These are phyloP conservation scores for Mythimna ferrago DNA, from an alignment of 2,888 invertebrate genomes.

Conservation along the genomic window DNA sequence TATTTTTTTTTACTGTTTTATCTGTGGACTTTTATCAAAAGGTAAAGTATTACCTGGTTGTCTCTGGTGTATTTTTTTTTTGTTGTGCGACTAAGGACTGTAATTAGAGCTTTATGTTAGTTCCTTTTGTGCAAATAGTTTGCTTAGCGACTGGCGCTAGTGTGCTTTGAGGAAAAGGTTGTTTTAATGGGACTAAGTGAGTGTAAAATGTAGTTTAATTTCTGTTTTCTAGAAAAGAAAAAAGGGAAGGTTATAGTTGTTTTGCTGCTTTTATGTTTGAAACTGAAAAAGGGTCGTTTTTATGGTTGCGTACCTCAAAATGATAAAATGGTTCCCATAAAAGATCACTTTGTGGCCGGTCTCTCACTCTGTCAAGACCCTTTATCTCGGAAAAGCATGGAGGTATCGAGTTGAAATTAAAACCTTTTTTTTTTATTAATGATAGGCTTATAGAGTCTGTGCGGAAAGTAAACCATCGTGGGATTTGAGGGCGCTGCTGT, in stretches of 20 bases:
- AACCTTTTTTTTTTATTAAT: no score
- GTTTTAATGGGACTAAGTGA: constrained; percentile 39
- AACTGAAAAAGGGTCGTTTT: neutral
- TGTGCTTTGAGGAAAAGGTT: constrained; percentile 41
- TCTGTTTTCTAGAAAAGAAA: constrained; percentile 2
- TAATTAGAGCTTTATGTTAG: constrained; percentile 57
- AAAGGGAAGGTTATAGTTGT: neutral
- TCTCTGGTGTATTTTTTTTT: constrained; percentile 56
- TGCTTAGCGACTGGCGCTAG: constrained; percentile 39
- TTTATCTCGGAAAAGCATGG: no score
- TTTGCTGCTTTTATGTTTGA: neutral
- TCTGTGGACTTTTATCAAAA: constrained; percentile 60
- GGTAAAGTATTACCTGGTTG: constrained; percentile 63
- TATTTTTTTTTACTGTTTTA: constrained; percentile 50
- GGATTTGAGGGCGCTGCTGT: no score
- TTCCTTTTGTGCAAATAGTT: constrained; percentile 56
- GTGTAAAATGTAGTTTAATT: constrained; percentile 32
- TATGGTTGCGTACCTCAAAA: neutral
- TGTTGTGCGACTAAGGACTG: constrained; percentile 44
- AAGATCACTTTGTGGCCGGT: no score
- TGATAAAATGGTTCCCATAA: no score
- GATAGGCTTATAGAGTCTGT: no score
- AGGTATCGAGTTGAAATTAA: no score
- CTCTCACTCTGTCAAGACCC: no score
- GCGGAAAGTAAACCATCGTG: no score